These are phyloP conservation scores for Prorops nasuta DNA, from an alignment of 1,140 invertebrate species.

Conservation along the genomic window DNA sequence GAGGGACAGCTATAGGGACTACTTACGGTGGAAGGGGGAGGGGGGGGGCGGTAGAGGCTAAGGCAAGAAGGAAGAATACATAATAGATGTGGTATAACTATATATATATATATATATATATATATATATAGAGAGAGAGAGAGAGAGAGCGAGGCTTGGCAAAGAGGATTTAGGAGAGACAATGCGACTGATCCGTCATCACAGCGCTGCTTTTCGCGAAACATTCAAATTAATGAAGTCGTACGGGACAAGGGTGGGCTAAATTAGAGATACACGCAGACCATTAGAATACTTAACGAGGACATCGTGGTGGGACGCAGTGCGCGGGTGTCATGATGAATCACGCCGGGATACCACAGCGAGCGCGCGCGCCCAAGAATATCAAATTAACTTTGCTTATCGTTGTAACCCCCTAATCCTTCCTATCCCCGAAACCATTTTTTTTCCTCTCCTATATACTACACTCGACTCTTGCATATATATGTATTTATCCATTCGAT, in stretches of 20 bases:
- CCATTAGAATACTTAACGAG: conserved; percentile 48
- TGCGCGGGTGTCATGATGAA: conserved; percentile 46
- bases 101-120: no score
- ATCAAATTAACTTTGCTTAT: conserved; percentile 37
- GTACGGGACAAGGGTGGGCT: conserved; percentile 20
- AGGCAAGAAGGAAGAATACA: no score
- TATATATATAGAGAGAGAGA: no score
- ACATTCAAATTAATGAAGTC: conserved; percentile 36
- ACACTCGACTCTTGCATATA: no score
- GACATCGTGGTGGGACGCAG: conserved; percentile 40
- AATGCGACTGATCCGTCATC: conserved; percentile 6
- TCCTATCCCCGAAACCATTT: background rate
- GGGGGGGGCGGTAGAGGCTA: no score
- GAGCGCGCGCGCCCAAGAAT: conserved; percentile 31
- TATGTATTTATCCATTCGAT: no score
- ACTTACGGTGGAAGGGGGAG: no score
- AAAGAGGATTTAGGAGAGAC: no score
- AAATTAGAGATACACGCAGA: conserved; percentile 36
- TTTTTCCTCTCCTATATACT: no score
- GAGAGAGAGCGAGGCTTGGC: no score
- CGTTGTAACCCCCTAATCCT: background rate
- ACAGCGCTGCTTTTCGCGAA: conserved; percentile 14
- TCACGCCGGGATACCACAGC: conserved; percentile 30
- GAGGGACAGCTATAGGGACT: no score
- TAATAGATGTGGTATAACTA: no score